Base-by-base conservation (phyloP, 2,888 invertebrate genomes). In the Eurois occulta region DNA sequence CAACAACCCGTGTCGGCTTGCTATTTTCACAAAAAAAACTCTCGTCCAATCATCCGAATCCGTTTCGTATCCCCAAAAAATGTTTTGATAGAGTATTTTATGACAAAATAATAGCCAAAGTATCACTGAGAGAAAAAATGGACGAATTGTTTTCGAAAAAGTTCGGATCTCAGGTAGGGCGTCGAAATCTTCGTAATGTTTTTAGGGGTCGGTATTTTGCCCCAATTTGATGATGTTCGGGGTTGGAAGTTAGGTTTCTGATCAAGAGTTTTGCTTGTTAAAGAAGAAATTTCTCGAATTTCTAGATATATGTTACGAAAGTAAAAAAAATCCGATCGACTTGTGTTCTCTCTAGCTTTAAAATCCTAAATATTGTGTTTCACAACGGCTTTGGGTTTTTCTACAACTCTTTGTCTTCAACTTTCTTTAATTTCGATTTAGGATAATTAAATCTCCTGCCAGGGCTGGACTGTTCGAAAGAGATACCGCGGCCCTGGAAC, bases 31-130 rank as follows among this genome's bases (percentile, higher is more conserved):
- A 76, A 69, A 83, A 69, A 83, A 77, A 70, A 80, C 72, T 38
- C 65, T 8, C 16, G 68, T 77, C 78, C 76, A 87, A 87, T 80
- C 87, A 87, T 71, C 75, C 55, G 67, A 80, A 81, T 79, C 83
- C 85, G 77, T 85, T 75, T 80, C 83, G 83, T 81, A 75, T 81
- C 75, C 73, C 81, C 66, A 73, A 82, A 85, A 86, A 89, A 88
- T 88, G 90, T 91, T 91, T 89, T 91, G 92, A 92, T 94, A 94
- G 80, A 94, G 94, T 92, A 94, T 94, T 95, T 95, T 95, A 95
- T 92, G 94, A 94, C 92, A 91, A 94, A 94, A 95, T 95, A 95
- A 95, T 94, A 93, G 93, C 87, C 91, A 72, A 80, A 87, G 81
- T 87, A 87, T 87, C 88, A 86, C 76, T 88, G 88, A 11, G 24